A percentile compares a stretch with the other conserved stretches of the same genome.
Evolutionary conservation across 1,140 invertebrate genomes (phyloP).

Genomic region (Drosophila pachea): DNA sequence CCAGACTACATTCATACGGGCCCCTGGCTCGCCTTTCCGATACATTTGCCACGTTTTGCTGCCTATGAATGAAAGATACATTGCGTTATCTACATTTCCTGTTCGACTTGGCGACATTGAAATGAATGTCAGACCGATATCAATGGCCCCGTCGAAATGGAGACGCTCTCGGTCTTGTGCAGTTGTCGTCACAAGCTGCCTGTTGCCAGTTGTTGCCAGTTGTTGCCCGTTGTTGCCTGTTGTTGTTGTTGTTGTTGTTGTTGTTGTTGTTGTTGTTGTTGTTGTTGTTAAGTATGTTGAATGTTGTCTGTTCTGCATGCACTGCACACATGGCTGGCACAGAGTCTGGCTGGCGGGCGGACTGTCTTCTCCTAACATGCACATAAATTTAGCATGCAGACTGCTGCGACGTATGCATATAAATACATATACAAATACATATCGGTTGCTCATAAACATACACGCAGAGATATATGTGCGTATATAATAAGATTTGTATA

Average conservation of each 20-base stretch:
- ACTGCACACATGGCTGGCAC: conserved; percentile 44
- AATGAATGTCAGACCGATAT: conserved; percentile 58
- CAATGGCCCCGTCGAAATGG: conserved; percentile 27
- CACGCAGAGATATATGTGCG: neutral
- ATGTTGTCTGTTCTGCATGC: conserved; percentile 49
- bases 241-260: no score
- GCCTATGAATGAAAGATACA: conserved; percentile 14
- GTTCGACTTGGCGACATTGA: conserved; percentile 53
- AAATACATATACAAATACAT: neutral
- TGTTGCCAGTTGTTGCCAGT: conserved; percentile 1
- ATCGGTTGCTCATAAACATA: neutral
- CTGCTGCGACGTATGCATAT: conserved; percentile 1
- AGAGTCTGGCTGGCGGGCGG: conserved; percentile 6
- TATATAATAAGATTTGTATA: neutral
- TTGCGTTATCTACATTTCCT: conserved; percentile 69
- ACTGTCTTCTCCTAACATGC: conserved; percentile 38
- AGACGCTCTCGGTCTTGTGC: neutral
- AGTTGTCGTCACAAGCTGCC: conserved; percentile 2
- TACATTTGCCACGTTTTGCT: neutral
- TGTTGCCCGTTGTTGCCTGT: conserved; percentile 4
- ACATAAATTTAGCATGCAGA: conserved; percentile 53
- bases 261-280: neutral
- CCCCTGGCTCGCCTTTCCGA: no score
- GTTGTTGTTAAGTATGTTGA: neutral
- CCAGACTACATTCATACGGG: no score